Evolutionary conservation across 2,797 vertebrate species (phyloP), one percentile per base, ranked within the genome.

Genomic region (Columba guinea): DNA sequence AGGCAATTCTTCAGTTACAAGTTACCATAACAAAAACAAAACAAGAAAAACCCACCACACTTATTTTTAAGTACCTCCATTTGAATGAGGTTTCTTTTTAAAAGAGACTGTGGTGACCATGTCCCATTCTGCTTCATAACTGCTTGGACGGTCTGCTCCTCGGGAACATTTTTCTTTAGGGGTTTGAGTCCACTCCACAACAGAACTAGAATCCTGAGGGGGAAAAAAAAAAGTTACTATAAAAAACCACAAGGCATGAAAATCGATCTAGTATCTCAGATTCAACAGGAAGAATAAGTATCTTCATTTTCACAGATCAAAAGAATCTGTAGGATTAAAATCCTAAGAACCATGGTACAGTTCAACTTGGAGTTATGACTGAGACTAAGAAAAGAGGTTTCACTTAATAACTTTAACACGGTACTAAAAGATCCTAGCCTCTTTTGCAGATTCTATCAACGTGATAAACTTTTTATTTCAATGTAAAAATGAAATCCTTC

Each of bases 41-140:
- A 14, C 3, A 34, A 52, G 55, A 49, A 41, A 41, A 55, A 58
- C 62, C 84, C 59, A 20, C 58, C 53, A 90, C 26, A 18, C 46
- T 89, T 88, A 10, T 71, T 90, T 84, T 81, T 63, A 95, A 74
- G 30, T 97, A 98, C 99, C 99, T 97, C 98, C 98, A 77, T 98
- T 99, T 39, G 98, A 95, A 94, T 98, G 98, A 79, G 97, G 96
- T 76, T 98, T 99, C 97, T 98, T 99, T 97, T 98, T 99, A 97
- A 98, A 99, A 73, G 99, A 99, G 64, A 99, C 98, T 0, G 99
- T 98, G 60, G 98, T 99, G 94, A 99, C 96, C 99, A 99, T 99
- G 96, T 99, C 99, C 99, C 99, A 99, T 96, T 99, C 99, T 4
- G 99, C 98, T 97, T 99, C 99, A 4, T 99, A 99, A 97, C 98